These are phyloP conservation scores for Hoplias malabaricus DNA, from an alignment of 2,113 vertebrate genomes.

Conservation along the genomic window DNA sequence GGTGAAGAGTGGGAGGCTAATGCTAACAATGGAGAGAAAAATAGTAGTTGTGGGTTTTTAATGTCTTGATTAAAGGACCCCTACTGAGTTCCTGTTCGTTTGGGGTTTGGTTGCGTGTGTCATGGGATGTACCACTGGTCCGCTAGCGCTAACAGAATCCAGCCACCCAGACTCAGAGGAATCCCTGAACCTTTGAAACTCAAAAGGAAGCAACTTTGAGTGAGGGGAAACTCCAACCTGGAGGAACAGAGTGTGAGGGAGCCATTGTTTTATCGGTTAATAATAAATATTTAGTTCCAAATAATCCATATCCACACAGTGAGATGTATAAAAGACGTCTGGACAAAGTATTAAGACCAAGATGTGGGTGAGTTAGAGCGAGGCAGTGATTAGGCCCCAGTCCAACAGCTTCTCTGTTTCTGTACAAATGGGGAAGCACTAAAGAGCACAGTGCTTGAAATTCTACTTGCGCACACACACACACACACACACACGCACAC, in stretches of 20 bases:
- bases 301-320: no score
- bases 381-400: constrained; percentile 36
- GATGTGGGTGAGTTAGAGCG: constrained; percentile 5
- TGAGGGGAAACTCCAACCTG: no score
- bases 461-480: constrained; percentile 37
- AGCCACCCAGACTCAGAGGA: no score
- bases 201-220: no score
- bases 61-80: constrained; percentile 29
- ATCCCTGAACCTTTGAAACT: no score
- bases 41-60: constrained; percentile 8
- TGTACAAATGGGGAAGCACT: constrained; percentile 42
- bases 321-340: neutral
- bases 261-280: no score
- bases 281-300: no score
- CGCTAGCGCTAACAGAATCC: no score
- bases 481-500: neutral
- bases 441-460: constrained; percentile 46
- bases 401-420: constrained; percentile 32
- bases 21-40: constrained; percentile 1
- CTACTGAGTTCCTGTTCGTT: constrained; percentile 24
- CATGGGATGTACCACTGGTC: no score
- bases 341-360: neutral
- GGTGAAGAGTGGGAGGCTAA: constrained; percentile 1
- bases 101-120: constrained; percentile 24
- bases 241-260: no score